Percentiles rank a stretch among this genome's conserved stretches.
These are phyloP conservation scores for Panagrolaimus sp. DNA, from an alignment of 1,140 invertebrate genomes.

Conservation along the genomic window DNA sequence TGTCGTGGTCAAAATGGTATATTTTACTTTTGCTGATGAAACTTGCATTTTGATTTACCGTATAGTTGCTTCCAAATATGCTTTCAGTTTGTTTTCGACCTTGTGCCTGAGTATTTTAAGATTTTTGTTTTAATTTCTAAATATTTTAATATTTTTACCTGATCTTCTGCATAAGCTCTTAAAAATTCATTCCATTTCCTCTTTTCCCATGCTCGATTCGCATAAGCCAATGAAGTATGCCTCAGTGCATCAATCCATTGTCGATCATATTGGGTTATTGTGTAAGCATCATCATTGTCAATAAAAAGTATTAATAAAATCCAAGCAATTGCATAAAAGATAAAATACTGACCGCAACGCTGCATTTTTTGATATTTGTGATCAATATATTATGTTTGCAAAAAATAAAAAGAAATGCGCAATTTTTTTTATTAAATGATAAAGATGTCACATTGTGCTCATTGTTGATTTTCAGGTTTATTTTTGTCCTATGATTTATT, in stretches of 20 bases:
- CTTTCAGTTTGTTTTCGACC: slow-evolving; percentile 1
- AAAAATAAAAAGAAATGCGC: too few relatives aligned
- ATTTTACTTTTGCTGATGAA: not conserved
- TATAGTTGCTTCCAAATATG: slow-evolving; percentile 5
- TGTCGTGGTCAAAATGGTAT: not conserved
- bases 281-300: not conserved
- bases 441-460: too few relatives aligned
- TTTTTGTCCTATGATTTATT: too few relatives aligned
- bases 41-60: not conserved
- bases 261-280: not conserved
- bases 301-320: not conserved
- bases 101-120: not conserved
- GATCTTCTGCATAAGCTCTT: not conserved
- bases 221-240: not conserved
- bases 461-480: too few relatives aligned
- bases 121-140: not conserved
- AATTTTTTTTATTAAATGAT: too few relatives aligned
- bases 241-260: not conserved
- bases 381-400: too few relatives aligned
- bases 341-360: too few relatives aligned
- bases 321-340: too few relatives aligned
- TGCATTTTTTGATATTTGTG: too few relatives aligned
- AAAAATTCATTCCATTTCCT: not conserved
- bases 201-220: not conserved
- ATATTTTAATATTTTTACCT: not conserved